These are phyloP conservation scores for Rhagologus leucostigma DNA, from an alignment of 2,113 vertebrate genomes.

Conservation along the genomic window DNA sequence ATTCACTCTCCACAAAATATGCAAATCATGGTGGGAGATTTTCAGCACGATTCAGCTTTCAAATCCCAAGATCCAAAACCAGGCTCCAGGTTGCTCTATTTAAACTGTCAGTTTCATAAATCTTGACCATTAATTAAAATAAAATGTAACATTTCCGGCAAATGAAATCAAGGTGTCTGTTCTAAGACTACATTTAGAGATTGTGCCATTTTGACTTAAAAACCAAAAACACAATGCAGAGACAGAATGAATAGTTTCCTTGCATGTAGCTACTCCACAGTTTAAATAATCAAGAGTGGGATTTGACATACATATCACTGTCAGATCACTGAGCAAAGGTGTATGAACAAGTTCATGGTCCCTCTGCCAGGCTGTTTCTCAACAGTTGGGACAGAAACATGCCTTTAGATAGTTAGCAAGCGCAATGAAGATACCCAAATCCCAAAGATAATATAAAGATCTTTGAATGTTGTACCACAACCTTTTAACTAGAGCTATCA, in stretches of 20 bases:
- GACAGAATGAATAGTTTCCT: not conserved
- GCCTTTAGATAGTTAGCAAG: not conserved
- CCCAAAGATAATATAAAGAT: not conserved
- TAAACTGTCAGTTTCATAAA: not conserved
- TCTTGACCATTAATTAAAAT: not conserved
- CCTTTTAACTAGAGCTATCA: not conserved
- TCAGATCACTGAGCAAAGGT: not conserved
- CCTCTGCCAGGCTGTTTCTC: not conserved
- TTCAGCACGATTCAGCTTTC: not conserved
- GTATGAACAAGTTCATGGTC: not conserved
- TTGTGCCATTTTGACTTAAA: not conserved
- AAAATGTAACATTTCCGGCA: not conserved
- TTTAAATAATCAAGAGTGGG: not conserved
- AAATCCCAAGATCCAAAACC: not conserved
- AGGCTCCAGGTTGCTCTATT: not conserved
- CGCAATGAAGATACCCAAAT: not conserved
- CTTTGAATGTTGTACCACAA: not conserved
- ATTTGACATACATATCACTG: not conserved
- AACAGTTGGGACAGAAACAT: not conserved
- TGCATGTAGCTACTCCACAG: not conserved
- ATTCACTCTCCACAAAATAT: not conserved
- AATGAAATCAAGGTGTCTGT: not conserved
- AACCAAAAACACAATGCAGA: not conserved
- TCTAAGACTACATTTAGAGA: not conserved
- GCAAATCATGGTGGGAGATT: not conserved